Evolutionary conservation across 2,888 invertebrate species (phyloP).

Genomic region (Leucophenga montana): DNA sequence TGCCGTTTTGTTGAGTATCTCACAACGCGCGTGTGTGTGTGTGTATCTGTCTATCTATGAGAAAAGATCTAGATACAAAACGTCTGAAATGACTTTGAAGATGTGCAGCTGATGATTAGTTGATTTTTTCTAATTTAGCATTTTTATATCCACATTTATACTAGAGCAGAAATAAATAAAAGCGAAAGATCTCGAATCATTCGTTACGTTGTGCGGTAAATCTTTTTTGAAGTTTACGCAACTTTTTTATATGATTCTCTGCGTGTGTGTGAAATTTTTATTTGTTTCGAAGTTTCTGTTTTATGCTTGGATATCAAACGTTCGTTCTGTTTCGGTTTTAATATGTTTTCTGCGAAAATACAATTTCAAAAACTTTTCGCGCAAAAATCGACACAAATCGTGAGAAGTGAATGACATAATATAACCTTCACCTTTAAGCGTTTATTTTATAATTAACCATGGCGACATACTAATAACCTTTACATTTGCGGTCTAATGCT

Average conservation of each 20-base stretch:
- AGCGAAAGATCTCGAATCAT: not conserved
- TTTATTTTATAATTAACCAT: not conserved
- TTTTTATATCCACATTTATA: not conserved
- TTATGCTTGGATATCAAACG: too few relatives aligned
- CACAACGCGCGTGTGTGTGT: not conserved
- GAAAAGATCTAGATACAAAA: slow-evolving; percentile 19
- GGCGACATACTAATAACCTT: not conserved
- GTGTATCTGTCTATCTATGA: too few relatives aligned
- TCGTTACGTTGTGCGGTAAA: not conserved
- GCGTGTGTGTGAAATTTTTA: too few relatives aligned
- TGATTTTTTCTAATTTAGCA: slow-evolving; percentile 51
- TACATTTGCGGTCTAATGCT: not conserved
- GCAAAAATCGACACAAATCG: not conserved
- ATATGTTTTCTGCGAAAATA: too few relatives aligned
- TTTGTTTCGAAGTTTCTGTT: too few relatives aligned
- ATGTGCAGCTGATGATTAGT: slow-evolving; percentile 59
- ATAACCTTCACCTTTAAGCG: too few relatives aligned
- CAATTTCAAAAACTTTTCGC: not conserved
- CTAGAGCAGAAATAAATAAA: slow-evolving; percentile 1
- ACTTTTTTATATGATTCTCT: slow-evolving; percentile 1
- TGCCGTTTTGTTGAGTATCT: not conserved
- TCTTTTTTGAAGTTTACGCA: slow-evolving; percentile 14
- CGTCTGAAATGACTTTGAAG: slow-evolving; percentile 48
- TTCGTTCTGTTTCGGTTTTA: too few relatives aligned
- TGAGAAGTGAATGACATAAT: not conserved